These are phyloP conservation scores for Clistopyga incitator DNA, from an alignment of 2,888 invertebrate species.

Conservation along the genomic window DNA sequence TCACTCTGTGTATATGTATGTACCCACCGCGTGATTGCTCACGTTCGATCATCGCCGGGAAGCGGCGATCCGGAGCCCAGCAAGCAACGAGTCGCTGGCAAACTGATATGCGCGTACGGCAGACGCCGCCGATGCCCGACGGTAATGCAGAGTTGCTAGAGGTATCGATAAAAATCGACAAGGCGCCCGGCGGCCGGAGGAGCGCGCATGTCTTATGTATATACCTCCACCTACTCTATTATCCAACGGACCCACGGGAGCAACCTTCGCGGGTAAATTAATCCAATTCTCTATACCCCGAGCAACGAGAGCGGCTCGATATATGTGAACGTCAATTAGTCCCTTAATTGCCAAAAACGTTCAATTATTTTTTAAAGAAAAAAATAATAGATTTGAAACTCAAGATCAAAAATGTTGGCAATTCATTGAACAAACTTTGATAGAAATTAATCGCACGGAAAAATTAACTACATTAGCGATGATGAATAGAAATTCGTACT, in stretches of 20 bases:
- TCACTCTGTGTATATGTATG: too few species aligned
- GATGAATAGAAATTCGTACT: too few species aligned
- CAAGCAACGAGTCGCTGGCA: slow-evolving; percentile 4
- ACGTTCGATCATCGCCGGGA: slow-evolving; percentile 77
- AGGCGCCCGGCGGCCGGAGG: slow-evolving; percentile 59
- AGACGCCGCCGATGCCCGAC: slow-evolving; percentile 42
- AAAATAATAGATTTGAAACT: too few species aligned
- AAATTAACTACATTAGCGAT: too few species aligned
- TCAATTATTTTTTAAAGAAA: too few species aligned
- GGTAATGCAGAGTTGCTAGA: slow-evolving; percentile 27
- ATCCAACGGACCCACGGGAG: slow-evolving; percentile 67
- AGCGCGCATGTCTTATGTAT: slow-evolving; percentile 49
- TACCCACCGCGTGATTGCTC: slow-evolving; percentile 78
- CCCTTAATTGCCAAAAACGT: too few species aligned
- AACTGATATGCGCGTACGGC: not conserved
- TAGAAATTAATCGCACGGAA: too few species aligned
- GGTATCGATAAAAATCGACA: slow-evolving; percentile 70
- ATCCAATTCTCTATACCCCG: slow-evolving; percentile 53
- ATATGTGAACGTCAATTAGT: slow-evolving; percentile 43
- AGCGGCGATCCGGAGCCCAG: slow-evolving; percentile 55
- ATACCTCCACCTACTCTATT: slow-evolving; percentile 67
- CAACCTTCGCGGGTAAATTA: slow-evolving; percentile 64
- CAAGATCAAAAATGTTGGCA: too few species aligned
- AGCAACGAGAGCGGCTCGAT: slow-evolving; percentile 2
- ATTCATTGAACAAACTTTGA: too few species aligned